Evolutionary conservation across 1,140 invertebrate species (phyloP).

Genomic region (Brachionus sp.): DNA sequence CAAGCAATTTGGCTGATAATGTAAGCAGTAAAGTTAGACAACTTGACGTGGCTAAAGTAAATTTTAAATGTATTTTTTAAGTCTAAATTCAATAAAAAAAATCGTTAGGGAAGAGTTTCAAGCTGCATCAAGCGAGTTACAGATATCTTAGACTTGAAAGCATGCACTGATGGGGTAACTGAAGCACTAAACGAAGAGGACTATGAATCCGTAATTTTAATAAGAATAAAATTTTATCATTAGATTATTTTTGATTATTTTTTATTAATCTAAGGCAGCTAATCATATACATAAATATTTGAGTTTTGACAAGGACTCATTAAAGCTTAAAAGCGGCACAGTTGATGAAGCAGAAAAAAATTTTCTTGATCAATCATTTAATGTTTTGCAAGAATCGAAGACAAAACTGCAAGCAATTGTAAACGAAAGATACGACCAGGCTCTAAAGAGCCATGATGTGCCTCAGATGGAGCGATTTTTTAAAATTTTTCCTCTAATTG

Average conservation of each 20-base stretch:
- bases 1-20: conserved; percentile 82
- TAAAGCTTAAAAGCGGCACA: conserved; percentile 70
- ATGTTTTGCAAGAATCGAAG: conserved; percentile 78
- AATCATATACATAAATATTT: conserved; percentile 90
- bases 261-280: conserved; percentile 69
- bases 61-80: conserved; percentile 31
- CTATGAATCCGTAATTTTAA: conserved; percentile 67
- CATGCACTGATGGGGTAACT: conserved; percentile 90
- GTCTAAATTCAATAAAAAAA: conserved; percentile 47
- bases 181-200: conserved; percentile 80
- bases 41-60: conserved; percentile 83
- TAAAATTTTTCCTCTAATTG: conserved; percentile 92
- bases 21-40: conserved; percentile 92
- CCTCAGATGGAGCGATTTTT: conserved; percentile 91
- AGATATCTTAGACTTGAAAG: conserved; percentile 89
- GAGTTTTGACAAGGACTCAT: conserved; percentile 83
- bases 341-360: conserved; percentile 59
- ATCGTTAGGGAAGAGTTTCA: conserved; percentile 76
- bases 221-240: neutral
- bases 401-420: conserved; percentile 71
- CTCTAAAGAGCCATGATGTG: conserved; percentile 77
- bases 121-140: conserved; percentile 90
- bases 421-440: conserved; percentile 80
- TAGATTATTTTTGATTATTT: neutral
- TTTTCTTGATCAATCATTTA: conserved; percentile 71